These are phyloP conservation scores for Bunonema sp. DNA, from an alignment of 2,888 invertebrate species.

Conservation along the genomic window DNA sequence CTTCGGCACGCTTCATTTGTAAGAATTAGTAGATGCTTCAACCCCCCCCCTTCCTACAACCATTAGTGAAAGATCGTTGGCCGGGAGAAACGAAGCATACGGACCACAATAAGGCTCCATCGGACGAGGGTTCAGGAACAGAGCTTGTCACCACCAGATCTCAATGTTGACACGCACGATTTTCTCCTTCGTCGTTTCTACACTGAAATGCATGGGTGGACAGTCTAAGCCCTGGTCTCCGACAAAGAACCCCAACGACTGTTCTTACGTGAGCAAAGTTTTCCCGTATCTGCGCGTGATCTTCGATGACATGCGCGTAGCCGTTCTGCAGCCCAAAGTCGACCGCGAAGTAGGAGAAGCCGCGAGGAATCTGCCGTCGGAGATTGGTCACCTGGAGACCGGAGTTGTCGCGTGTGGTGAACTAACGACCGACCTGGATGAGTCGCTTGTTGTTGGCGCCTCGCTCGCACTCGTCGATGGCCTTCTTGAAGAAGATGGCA, in stretches of 20 bases:
- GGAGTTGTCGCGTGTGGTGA: not conserved
- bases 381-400: conserved; percentile 50
- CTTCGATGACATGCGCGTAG: conserved; percentile 90
- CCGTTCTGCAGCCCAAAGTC: conserved; percentile 75
- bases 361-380: conserved; percentile 70
- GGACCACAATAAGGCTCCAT: too few relatives aligned
- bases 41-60: too few relatives aligned
- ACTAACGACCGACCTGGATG: conserved; percentile 51
- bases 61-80: too few relatives aligned
- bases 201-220: too few relatives aligned
- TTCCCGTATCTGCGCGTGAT: conserved; percentile 67
- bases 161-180: too few relatives aligned
- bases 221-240: too few relatives aligned
- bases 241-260: not conserved
- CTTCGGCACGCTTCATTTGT: too few relatives aligned
- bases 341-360: conserved; percentile 81
- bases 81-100: too few relatives aligned
- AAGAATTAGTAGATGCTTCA: too few relatives aligned
- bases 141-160: too few relatives aligned
- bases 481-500: conserved; percentile 94
- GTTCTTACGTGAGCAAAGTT: conserved; percentile 72
- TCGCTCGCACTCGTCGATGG: conserved; percentile 83
- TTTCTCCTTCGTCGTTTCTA: too few relatives aligned
- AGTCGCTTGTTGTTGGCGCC: conserved; percentile 89
- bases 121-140: too few relatives aligned